Evolutionary conservation across 2,888 invertebrate species (phyloP).

Genomic region (Crematogaster levior): DNA sequence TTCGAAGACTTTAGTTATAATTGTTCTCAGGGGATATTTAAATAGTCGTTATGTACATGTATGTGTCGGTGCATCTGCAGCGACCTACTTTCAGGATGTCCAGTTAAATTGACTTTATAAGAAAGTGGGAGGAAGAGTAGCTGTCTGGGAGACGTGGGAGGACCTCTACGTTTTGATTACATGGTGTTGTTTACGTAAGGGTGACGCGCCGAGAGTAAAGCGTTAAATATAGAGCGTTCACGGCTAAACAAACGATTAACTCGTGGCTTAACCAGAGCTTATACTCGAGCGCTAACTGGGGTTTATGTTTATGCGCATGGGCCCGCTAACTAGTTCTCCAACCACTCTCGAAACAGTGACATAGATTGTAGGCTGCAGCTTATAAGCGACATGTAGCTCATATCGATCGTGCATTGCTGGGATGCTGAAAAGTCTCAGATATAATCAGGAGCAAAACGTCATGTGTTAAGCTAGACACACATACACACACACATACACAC

Average conservation of each 20-base stretch:
- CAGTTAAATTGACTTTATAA: slow-evolving; percentile 29
- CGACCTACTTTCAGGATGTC: slow-evolving; percentile 28
- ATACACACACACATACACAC: background rate
- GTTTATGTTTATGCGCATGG: slow-evolving; percentile 75
- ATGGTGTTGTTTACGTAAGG: slow-evolving; percentile 75
- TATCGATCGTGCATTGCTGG: slow-evolving; percentile 25
- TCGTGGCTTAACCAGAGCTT: slow-evolving; percentile 79
- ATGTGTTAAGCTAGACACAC: background rate
- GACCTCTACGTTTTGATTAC: slow-evolving; percentile 72
- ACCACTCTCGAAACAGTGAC: slow-evolving; percentile 63
- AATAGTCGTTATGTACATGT: background rate
- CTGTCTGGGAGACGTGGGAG: background rate
- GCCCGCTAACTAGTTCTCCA: slow-evolving; percentile 73
- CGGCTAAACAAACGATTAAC: slow-evolving; percentile 81
- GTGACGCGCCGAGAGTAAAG: slow-evolving; percentile 71
- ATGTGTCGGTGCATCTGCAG: background rate
- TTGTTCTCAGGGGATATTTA: background rate
- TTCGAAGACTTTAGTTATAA: background rate
- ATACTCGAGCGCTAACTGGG: slow-evolving; percentile 75
- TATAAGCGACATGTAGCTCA: slow-evolving; percentile 25
- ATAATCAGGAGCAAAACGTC: background rate
- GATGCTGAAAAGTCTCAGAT: slow-evolving; percentile 30
- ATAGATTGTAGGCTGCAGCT: slow-evolving; percentile 56
- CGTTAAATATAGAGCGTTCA: slow-evolving; percentile 77
- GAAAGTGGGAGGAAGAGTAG: slow-evolving; percentile 14